These are phyloP conservation scores for Lasioglossum albipes DNA, from an alignment of 1,140 invertebrate genomes.

Conservation along the genomic window DNA sequence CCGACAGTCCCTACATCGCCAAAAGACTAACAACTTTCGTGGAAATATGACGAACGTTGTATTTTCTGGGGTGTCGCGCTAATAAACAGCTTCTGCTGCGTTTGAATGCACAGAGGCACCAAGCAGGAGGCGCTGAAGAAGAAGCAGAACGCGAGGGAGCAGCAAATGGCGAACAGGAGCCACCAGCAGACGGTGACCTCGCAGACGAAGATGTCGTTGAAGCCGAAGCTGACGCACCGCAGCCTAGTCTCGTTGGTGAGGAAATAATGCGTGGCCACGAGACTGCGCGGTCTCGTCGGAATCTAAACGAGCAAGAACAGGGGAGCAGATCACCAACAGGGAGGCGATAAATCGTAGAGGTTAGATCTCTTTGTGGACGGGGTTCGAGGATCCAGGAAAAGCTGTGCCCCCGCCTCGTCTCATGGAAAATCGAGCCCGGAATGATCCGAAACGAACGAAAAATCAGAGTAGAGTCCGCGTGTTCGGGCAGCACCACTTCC, in stretches of 20 bases:
- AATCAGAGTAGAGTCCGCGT: neutral
- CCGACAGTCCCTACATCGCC: too few relatives aligned
- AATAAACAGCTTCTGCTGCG: conserved; percentile 46
- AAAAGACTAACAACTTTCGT: neutral
- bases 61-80: conserved; percentile 27
- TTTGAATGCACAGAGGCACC: conserved; percentile 75
- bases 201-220: conserved; percentile 60
- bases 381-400: too few relatives aligned
- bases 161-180: conserved; percentile 54
- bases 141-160: conserved; percentile 58
- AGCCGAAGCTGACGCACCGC: conserved; percentile 70
- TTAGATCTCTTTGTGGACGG: neutral
- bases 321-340: neutral
- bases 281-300: conserved; percentile 64
- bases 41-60: conserved; percentile 23
- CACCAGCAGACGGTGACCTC: conserved; percentile 53
- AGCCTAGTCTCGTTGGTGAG: conserved; percentile 69
- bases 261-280: conserved; percentile 69
- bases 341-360: neutral
- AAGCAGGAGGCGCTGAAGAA: conserved; percentile 77
- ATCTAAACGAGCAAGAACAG: conserved; percentile 37
- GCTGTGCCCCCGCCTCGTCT: too few relatives aligned
- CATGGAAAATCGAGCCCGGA: too few relatives aligned
- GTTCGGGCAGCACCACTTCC: neutral
- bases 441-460: neutral